Evolutionary conservation across 1,140 invertebrate genomes (phyloP), one percentile per base, ranked within the genome.

Genomic region (Eumeta japonica): DNA sequence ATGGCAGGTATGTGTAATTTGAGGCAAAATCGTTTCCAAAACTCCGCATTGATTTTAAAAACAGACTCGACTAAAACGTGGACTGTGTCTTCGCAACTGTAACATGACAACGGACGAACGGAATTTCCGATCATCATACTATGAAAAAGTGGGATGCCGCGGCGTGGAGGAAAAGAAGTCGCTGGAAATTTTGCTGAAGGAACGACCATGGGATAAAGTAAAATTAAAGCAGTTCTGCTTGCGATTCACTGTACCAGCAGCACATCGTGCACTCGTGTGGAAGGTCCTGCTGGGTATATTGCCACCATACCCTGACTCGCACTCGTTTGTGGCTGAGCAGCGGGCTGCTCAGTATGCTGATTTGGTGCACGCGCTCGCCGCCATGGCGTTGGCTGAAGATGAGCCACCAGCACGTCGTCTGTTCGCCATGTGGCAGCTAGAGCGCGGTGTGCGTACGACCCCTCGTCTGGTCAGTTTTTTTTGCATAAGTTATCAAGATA

Each of bases 111-210:
- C 79, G 2, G 87, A 89, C 47, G 85, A 88, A 58, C 74, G 90
- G 50, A 95, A 94, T 76, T 94, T 95, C 74, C 82, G 92, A 17
- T 92, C 88, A 0, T 85, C 88, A 12, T 95, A 94, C 57, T 94
- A 94, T 55, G 88, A 90, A 66, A 90, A 89, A 58, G 89, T 93
- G 28, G 92, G 90, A 35, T 92, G 89, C 75, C 82, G 85, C 35
- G 89, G 88, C 48, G 90, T 94, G 0, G 92, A 94, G 68, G 92
- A 95, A 62, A 94, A 92, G 64, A 92, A 90, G 70, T 92, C 90
- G 0, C 66, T 95, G n/a, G 91, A 95, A 76, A 92, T 92, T 59
- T 75, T 96, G 3, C 75, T 94, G 39, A 91, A 92, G 58, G 92
- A 94, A 46, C 87, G 87, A 60, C 85, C 88, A 10, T 80, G 91